phyloP scores from a whole-genome alignment of 2,797 vertebrate species.

The Fistularia commersonii region DNA sequence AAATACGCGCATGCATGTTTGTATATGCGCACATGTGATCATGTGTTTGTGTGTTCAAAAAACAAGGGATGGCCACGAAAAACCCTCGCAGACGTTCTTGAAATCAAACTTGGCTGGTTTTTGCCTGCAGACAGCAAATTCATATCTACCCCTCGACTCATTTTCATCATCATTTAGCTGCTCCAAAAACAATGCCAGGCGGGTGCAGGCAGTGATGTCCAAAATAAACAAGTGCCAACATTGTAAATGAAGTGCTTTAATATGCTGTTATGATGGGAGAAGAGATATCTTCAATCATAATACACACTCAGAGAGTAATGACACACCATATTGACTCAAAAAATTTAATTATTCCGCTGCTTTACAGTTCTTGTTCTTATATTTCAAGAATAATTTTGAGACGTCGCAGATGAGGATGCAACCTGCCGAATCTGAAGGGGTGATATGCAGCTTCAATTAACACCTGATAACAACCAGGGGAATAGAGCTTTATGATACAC shows the following conservation, averaged over 20 bases:
- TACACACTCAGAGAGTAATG: constrained; percentile 20
- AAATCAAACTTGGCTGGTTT: constrained; percentile 54
- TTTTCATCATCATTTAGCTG: constrained; percentile 59
- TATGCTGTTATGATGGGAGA: constrained; percentile 37
- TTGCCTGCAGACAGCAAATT: constrained; percentile 45
- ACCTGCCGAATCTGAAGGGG: constrained; percentile 15
- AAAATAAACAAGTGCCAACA: constrained; percentile 46
- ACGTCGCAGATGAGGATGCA: constrained; percentile 22
- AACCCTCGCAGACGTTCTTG: constrained; percentile 63
- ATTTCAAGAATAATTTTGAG: constrained; percentile 27
- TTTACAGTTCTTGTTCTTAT: constrained; percentile 13
- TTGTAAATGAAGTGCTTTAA: constrained; percentile 39
- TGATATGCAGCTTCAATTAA: constrained; percentile 41
- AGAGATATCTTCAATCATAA: constrained; percentile 30
- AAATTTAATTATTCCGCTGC: constrained; percentile 22
- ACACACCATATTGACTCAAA: constrained; percentile 22
- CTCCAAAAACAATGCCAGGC: constrained; percentile 44
- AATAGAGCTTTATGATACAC: constrained; percentile 44
- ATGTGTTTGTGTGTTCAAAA: constrained; percentile 15
- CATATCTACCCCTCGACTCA: constrained; percentile 43
- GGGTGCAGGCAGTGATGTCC: constrained; percentile 32
- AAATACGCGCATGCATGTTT: constrained; percentile 5
- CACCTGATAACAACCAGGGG: constrained; percentile 35
- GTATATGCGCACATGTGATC: constrained; percentile 1
- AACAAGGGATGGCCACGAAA: constrained; percentile 1